Percentiles rank a stretch among this genome's conserved stretches.
Evolutionary conservation across 2,888 invertebrate species (phyloP).

Genomic region (Fragum sueziense): DNA sequence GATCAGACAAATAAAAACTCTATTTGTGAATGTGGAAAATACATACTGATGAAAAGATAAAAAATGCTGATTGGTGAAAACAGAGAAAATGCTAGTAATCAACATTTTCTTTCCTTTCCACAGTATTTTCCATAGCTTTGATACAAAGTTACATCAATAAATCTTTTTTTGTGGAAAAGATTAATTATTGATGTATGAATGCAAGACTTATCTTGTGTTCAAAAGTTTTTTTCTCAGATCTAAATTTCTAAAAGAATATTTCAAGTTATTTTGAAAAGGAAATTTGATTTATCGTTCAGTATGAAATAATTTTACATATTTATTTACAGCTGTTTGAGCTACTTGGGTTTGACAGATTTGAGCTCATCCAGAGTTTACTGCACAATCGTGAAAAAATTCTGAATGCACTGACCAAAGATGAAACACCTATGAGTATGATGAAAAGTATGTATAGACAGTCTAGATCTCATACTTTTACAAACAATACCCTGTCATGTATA

Average conservation of each 20-base stretch:
- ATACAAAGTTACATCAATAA: background rate
- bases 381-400: conserved; percentile 85
- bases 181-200: too few relatives aligned
- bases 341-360: conserved; percentile 92
- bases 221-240: too few relatives aligned
- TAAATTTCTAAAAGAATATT: too few relatives aligned
- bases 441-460: conserved; percentile 49
- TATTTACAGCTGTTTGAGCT: conserved; percentile 89
- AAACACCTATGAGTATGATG: conserved; percentile 47
- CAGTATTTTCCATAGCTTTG: background rate
- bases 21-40: too few relatives aligned
- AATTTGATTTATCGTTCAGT: background rate
- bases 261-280: too few relatives aligned
- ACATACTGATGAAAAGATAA: too few relatives aligned
- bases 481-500: too few relatives aligned
- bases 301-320: background rate
- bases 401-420: conserved; percentile 62
- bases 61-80: too few relatives aligned
- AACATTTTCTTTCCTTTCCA: conserved; percentile 3
- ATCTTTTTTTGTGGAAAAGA: too few relatives aligned
- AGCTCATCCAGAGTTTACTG: conserved; percentile 88
- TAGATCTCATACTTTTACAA: too few relatives aligned
- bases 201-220: too few relatives aligned
- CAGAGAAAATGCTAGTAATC: background rate
- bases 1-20: too few relatives aligned